phyloP scores from a whole-genome alignment of 2,888 invertebrate species.

The Cepaea hortensis region DNA sequence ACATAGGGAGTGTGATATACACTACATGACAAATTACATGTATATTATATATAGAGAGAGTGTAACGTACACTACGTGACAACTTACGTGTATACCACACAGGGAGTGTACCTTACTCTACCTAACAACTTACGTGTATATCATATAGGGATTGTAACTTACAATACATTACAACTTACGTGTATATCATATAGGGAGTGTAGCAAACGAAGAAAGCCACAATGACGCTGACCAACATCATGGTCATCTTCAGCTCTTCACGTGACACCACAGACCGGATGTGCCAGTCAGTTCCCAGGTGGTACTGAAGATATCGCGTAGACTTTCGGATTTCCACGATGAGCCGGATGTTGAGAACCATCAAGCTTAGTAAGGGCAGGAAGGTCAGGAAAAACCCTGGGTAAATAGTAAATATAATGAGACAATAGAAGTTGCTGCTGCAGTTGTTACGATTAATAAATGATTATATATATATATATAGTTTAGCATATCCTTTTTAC shows the following conservation, averaged over 20 bases:
- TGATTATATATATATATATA: no score
- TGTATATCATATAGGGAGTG: slow-evolving; percentile 69
- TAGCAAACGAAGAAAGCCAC: slow-evolving; percentile 74
- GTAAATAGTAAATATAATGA: background rate
- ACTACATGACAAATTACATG: background rate
- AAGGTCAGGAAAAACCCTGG: slow-evolving; percentile 44
- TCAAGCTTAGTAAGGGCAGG: slow-evolving; percentile 67
- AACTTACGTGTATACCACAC: no score
- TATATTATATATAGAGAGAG: background rate
- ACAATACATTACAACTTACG: slow-evolving; percentile 14
- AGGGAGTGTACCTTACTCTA: background rate
- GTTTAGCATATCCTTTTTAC: no score
- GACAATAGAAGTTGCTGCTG: background rate
- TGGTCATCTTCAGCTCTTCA: slow-evolving; percentile 73
- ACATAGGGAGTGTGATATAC: background rate
- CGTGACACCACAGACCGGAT: slow-evolving; percentile 65
- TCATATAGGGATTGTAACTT: background rate
- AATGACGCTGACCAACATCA: slow-evolving; percentile 73
- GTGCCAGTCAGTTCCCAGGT: slow-evolving; percentile 47
- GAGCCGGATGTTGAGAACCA: slow-evolving; percentile 69
- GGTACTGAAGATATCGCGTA: slow-evolving; percentile 68
- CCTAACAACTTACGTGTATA: background rate
- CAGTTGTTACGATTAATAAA: background rate
- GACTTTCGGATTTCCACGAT: slow-evolving; percentile 72
- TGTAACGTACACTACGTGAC: background rate